Base-by-base conservation (phyloP, 2,888 invertebrate species). In the Clunio marinus region DNA sequence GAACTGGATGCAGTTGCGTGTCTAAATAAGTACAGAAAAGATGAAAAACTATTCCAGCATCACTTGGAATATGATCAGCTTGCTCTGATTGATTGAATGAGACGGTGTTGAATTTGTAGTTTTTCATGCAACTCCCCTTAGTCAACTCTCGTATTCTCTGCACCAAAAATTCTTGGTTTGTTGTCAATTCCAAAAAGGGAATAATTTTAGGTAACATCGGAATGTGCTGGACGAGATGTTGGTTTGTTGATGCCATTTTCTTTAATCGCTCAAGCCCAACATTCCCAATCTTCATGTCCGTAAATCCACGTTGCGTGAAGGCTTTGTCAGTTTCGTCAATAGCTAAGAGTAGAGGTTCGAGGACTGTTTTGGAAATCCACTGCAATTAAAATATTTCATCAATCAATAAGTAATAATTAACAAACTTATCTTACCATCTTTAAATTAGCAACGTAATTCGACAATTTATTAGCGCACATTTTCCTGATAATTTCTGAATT, bases 31-130 rank as follows among this genome's bases (percentile, higher is more conserved):
- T 85, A 70, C 89, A 89, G 71, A 95, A 83, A 72, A 93, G 78
- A 77, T 93, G 93, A 83, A 94, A 88, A 70, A 96, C 81, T 71
- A 92, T 84, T 74, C 88, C 89, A 25, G 92, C 86, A 81, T 96
- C 96, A n/a, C 91, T 88, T 13, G 94, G 94, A 72, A 91, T 81
- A 73, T 87, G 84, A 70, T 88, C 22, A 4, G 25, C 17, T 27
- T 35, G 27, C 13, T 22, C 17, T 17, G 20, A 5, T 24, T 5
- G 13, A 35, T 55, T 37, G 17, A 80, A 80, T 46, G 89, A 88
- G 57, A 95, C 95, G 69, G 87, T 84, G 78, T 89, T 88, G 95
- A 96, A 96, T 71, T 87, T 86, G 80, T 89, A 96, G 73, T 88
- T 89, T 74, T 91, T 89, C 81, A 96, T 88, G 75, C 93, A 93